Conservation (phyloP, 2,888 invertebrate genomes). For the Germaria angustata region DNA sequence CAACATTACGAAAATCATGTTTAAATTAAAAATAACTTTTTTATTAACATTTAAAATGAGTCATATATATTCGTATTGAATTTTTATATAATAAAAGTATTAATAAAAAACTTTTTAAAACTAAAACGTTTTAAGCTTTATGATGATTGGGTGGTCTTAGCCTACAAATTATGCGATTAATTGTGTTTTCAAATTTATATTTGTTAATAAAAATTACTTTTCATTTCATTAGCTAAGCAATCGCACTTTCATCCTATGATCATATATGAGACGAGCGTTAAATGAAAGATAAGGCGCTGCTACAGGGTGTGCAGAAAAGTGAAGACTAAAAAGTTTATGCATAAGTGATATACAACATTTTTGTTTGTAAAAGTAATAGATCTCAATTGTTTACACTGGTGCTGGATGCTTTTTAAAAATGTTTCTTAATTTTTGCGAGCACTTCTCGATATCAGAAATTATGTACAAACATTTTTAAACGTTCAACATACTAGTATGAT, state of each 20-base stretch:
- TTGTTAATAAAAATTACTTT: slow-evolving; percentile 53
- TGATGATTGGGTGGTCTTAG: slow-evolving; percentile 61
- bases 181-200: neutral
- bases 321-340: too few species aligned
- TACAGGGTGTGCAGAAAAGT: neutral
- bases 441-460: too few species aligned
- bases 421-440: too few species aligned
- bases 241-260: slow-evolving; percentile 56
- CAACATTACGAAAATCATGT: slow-evolving; percentile 39
- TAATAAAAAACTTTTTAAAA: neutral
- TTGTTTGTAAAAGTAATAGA: too few species aligned
- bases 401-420: too few species aligned
- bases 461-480: too few species aligned
- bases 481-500: too few species aligned
- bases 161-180: slow-evolving; percentile 38
- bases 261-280: neutral
- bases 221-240: slow-evolving; percentile 54
- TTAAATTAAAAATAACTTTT: slow-evolving; percentile 44
- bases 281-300: neutral
- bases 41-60: slow-evolving; percentile 29
- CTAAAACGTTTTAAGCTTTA: slow-evolving; percentile 43
- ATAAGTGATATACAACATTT: too few species aligned
- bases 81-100: slow-evolving; percentile 42
- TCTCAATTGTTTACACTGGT: too few species aligned
- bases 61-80: slow-evolving; percentile 47